phyloP scores from a whole-genome alignment of 2,888 invertebrate genomes.

The Melieria picta region DNA sequence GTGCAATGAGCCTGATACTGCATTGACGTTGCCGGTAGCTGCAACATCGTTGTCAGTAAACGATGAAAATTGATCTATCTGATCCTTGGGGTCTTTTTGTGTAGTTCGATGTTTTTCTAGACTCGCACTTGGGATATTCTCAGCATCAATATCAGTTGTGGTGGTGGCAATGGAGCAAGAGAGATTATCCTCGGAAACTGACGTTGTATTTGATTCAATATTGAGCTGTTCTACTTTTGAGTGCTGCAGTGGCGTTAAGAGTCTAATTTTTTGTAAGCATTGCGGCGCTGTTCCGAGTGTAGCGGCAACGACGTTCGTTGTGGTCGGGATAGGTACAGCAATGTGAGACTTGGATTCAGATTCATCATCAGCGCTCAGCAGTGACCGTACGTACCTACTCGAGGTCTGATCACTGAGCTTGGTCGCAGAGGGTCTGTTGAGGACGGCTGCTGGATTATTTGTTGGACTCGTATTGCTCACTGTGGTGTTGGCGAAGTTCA shows the following conservation, averaged over 20 bases:
- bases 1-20: too few relatives aligned
- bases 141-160: constrained; percentile 58
- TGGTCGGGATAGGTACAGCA: too few relatives aligned
- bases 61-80: too few relatives aligned
- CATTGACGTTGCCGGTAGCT: constrained; percentile 45
- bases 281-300: not conserved
- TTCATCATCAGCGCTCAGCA: too few relatives aligned
- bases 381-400: too few relatives aligned
- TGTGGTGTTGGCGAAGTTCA: not conserved
- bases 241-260: constrained; percentile 7
- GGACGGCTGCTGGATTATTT: constrained; percentile 45
- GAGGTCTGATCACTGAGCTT: too few relatives aligned
- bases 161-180: constrained; percentile 61
- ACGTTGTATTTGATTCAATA: constrained; percentile 19
- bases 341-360: too few relatives aligned
- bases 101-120: constrained; percentile 12
- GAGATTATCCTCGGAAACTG: constrained; percentile 49
- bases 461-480: constrained; percentile 4
- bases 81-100: too few relatives aligned
- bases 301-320: constrained; percentile 5
- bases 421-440: constrained; percentile 28
- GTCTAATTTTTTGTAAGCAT: too few relatives aligned
- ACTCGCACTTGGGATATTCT: constrained; percentile 41
- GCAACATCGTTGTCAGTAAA: constrained; percentile 8
- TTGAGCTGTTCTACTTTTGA: constrained; percentile 27